A percentile compares a stretch with the other conserved stretches of the same genome.
phyloP scores from a whole-genome alignment of 2,888 invertebrate species.

The Caradrina clavipalpis region DNA sequence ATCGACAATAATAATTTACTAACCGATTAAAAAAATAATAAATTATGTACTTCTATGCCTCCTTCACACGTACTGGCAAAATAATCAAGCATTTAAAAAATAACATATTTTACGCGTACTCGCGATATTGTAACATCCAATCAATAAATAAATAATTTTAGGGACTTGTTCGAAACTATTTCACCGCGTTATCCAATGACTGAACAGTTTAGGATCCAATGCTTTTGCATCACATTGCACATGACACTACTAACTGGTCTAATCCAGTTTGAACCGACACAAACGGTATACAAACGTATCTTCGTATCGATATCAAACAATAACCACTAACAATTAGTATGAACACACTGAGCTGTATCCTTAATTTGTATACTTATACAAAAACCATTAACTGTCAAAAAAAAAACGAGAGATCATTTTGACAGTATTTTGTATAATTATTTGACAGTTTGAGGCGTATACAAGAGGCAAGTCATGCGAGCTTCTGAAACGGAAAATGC shows the following conservation, averaged over 20 bases:
- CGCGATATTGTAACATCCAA: conserved; percentile 46
- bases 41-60: conserved; percentile 26
- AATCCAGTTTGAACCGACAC: conserved; percentile 32
- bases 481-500: neutral
- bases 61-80: neutral
- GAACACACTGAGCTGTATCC: conserved; percentile 62
- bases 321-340: conserved; percentile 50
- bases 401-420: conserved; percentile 44
- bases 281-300: conserved; percentile 29
- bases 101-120: neutral
- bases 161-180: conserved; percentile 35
- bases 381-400: conserved; percentile 28
- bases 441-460: conserved; percentile 22
- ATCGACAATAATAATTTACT: conserved; percentile 21
- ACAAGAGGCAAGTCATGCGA: neutral
- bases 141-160: conserved; percentile 24
- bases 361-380: conserved; percentile 51
- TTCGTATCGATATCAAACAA: conserved; percentile 41
- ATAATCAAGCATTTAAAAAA: conserved; percentile 3
- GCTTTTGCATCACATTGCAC: conserved; percentile 46
- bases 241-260: conserved; percentile 44
- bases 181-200: conserved; percentile 31
- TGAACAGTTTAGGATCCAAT: conserved; percentile 31
- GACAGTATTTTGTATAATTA: conserved; percentile 16
- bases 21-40: conserved; percentile 21